Base-by-base conservation (phyloP, 2,113 vertebrate genomes). In the Rhea americana region DNA sequence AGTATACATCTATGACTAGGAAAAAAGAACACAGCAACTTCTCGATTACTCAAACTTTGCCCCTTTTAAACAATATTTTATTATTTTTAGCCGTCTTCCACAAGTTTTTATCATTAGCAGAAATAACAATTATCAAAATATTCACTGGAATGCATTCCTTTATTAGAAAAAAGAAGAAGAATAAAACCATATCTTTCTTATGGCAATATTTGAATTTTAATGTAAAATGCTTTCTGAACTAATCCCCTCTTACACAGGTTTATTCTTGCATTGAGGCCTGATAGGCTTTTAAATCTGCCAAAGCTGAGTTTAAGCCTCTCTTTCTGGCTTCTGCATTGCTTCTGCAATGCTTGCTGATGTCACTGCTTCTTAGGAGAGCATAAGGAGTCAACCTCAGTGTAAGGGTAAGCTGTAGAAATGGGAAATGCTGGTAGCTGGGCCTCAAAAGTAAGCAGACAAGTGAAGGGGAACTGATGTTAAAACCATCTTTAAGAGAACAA, bases 381-480 rank as follows among this genome's bases (percentile, higher is more conserved):
- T 83, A 79, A 92, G 58, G 85, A 95, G 74, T 76, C 70, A 95
- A 87, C 93, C 90, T 94, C 90, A 81, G 85, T 92, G 92, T 90
- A 95, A 71, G 81, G 24, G 66, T 68, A 87, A 95, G 62, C 50
- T 94, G 78, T 81, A 85, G 89, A 76, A 94, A 96, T 7, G 5
- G 90, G 89, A 94, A 95, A 95, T 82, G 56, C 79, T 92, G 74
- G 19, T 10, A 85, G 86, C 67, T 71, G 24, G 45, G 61, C 26
- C 62, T 85, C 72, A 71, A 85, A 85, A 92, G 82, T 39, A 32
- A 58, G 53, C 43, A 72, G 62, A 35, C 41, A 89, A 51, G 58
- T 61, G 58, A 92, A 95, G 90, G 89, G 48, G n/a, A 88, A 92
- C 55, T 90, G 63, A 50, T 14, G 7, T 37, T 67, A 80, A 87